These are phyloP conservation scores for Boloria euphrosyne DNA, from an alignment of 2,888 invertebrate species.

Conservation along the genomic window DNA sequence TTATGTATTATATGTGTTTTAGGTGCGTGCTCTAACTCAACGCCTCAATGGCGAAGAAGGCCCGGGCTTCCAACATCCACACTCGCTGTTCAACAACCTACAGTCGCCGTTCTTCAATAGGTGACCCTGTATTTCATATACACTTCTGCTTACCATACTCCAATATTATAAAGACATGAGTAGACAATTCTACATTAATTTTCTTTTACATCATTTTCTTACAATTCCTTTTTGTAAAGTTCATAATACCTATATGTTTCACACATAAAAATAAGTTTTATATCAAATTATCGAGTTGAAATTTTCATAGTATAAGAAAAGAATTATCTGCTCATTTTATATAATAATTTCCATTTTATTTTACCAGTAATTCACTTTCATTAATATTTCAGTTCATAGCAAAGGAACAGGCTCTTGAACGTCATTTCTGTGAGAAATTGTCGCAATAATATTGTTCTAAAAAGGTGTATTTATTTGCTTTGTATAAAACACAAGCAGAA, in stretches of 20 bases:
- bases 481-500: too few species aligned
- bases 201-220: not conserved
- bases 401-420: conserved; percentile 19
- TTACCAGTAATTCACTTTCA: not conserved
- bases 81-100: conserved; percentile 77
- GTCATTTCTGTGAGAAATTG: conserved; percentile 11
- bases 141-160: not conserved
- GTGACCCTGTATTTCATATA: conserved; percentile 46
- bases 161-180: conserved; percentile 1
- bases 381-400: conserved; percentile 24
- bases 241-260: too few species aligned
- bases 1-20: conserved; percentile 19
- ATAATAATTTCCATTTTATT: not conserved
- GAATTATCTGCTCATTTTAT: not conserved
- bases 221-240: not conserved
- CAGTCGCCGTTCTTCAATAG: conserved; percentile 80
- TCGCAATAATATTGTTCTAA: not conserved
- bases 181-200: not conserved
- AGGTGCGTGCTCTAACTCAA: conserved; percentile 92
- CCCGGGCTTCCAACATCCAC: conserved; percentile 75
- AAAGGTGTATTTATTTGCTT: conserved; percentile 19
- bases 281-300: too few species aligned
- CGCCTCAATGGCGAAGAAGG: conserved; percentile 92
- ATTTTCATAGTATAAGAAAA: not conserved
- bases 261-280: too few species aligned